A percentile compares a stretch with the other conserved stretches of the same genome.
Evolutionary conservation across 2,888 invertebrate species (phyloP).

Genomic region (Pimpla rufipes): DNA sequence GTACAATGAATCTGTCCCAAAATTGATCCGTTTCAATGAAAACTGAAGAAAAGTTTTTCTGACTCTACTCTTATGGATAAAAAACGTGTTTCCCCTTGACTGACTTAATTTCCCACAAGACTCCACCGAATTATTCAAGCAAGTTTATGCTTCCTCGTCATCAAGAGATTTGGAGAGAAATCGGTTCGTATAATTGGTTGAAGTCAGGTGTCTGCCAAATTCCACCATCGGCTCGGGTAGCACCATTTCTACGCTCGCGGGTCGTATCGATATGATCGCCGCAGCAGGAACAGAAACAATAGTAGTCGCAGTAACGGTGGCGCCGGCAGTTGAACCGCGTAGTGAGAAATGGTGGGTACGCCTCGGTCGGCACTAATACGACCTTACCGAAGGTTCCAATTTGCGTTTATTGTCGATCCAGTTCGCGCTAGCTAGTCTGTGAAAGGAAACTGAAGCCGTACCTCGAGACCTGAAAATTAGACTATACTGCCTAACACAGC

Average conservation of each 20-base stretch:
- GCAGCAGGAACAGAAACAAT: slow-evolving; percentile 54
- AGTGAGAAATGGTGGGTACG: slow-evolving; percentile 62
- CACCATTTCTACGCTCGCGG: background rate
- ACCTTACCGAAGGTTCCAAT: slow-evolving; percentile 69
- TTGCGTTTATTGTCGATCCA: slow-evolving; percentile 70
- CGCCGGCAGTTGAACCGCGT: slow-evolving; percentile 36
- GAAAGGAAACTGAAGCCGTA: slow-evolving; percentile 47
- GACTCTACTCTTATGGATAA: too few species aligned
- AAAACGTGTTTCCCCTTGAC: too few species aligned
- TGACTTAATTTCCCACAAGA: too few species aligned
- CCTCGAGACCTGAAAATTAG: slow-evolving; percentile 59
- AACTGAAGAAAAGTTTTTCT: too few species aligned
- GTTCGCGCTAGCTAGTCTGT: slow-evolving; percentile 51
- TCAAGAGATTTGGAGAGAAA: background rate
- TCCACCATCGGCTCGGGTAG: background rate
- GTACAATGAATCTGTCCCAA: too few species aligned
- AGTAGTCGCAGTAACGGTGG: slow-evolving; percentile 33
- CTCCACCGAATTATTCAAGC: background rate
- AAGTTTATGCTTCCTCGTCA: too few species aligned
- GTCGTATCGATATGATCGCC: slow-evolving; percentile 13
- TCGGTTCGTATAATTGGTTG: background rate
- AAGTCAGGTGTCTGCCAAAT: background rate
- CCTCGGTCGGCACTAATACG: slow-evolving; percentile 65
- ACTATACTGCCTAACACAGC: slow-evolving; percentile 51
- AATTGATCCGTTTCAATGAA: too few species aligned